phyloP scores from a whole-genome alignment of 2,888 invertebrate genomes.

The Thymelicus sylvestris region DNA sequence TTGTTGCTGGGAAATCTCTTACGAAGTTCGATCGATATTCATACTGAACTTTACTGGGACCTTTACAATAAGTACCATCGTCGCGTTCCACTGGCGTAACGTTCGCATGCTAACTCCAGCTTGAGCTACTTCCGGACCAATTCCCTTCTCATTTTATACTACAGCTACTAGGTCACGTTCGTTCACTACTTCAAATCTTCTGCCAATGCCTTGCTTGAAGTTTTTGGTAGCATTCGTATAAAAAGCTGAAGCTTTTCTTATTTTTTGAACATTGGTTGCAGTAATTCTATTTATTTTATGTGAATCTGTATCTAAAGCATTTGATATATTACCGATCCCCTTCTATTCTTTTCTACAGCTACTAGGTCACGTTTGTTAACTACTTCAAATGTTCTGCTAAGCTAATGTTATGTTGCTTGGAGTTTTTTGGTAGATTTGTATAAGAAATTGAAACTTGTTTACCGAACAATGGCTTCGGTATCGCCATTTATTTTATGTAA shows the following conservation, averaged over 20 bases:
- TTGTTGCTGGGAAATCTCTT: background rate
- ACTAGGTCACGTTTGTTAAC: constrained; percentile 9
- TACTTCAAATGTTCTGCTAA: background rate
- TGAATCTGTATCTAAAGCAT: no score
- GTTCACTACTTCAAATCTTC: constrained; percentile 7
- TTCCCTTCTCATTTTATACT: constrained; percentile 17
- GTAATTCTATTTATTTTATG: no score
- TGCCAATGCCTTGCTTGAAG: background rate
- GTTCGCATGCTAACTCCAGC: constrained; percentile 2
- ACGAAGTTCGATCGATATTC: background rate
- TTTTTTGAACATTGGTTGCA: no score
- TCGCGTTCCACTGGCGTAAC: background rate
- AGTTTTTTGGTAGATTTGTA: no score
- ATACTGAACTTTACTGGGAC: constrained; percentile 2
- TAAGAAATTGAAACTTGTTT: no score
- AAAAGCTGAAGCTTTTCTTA: no score
- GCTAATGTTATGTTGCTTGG: background rate
- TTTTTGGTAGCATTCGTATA: no score
- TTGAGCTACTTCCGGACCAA: constrained; percentile 10
- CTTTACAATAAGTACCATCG: background rate
- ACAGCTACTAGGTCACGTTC: constrained; percentile 9
- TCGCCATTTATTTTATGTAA: no score
- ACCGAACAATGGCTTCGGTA: no score
- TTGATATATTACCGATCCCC: no score
- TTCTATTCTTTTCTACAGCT: background rate